These are phyloP conservation scores for Microcebus griseorufus DNA, from an alignment of 2,113 vertebrate genomes.

Conservation along the genomic window DNA sequence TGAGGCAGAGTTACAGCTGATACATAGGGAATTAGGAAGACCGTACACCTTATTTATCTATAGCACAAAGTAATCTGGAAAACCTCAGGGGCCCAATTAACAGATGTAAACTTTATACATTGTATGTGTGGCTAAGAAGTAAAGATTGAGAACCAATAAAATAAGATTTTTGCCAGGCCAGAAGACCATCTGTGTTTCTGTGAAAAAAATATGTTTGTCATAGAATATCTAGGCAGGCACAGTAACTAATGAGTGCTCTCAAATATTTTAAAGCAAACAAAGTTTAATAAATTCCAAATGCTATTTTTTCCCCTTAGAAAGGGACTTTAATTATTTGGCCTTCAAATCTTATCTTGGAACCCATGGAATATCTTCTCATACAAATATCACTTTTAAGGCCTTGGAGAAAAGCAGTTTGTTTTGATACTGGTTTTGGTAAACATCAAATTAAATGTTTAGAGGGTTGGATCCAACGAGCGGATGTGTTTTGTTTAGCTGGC, in stretches of 20 bases:
- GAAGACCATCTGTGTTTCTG: background rate
- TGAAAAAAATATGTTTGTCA: background rate
- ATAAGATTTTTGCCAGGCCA: background rate
- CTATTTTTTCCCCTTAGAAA: background rate
- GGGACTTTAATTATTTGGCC: background rate
- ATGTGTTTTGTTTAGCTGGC: background rate
- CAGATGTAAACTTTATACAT: background rate
- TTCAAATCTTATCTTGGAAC: background rate
- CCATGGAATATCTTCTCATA: background rate
- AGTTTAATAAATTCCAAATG: constrained; percentile 42
- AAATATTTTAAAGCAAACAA: background rate
- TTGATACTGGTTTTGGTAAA: background rate
- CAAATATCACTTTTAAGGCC: background rate
- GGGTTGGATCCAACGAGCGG: background rate
- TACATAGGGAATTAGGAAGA: background rate
- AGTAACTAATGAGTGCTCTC: background rate
- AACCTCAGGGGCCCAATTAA: background rate
- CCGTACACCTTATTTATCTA: background rate
- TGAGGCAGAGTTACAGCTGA: background rate
- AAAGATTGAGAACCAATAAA: background rate
- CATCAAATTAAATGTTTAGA: background rate
- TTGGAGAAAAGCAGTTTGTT: background rate
- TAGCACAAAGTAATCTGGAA: background rate
- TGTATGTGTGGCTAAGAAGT: background rate
- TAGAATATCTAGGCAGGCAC: background rate